These are phyloP conservation scores for Octomys mimax DNA, from an alignment of 2,797 vertebrate species.

Conservation along the genomic window DNA sequence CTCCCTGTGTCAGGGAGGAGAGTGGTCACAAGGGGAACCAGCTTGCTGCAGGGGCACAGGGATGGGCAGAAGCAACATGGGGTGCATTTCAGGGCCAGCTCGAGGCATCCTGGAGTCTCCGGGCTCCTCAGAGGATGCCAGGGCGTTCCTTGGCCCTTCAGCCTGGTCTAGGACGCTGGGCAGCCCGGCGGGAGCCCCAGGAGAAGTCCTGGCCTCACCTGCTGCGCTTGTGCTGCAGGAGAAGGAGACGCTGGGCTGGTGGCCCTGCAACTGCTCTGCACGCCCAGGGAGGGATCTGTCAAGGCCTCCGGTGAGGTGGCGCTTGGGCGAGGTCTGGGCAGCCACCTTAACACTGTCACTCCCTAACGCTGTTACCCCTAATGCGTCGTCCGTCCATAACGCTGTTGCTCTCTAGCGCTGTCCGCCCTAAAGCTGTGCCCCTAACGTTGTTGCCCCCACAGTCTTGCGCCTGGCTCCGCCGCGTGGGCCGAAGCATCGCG, in stretches of 20 bases:
- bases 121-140: fast-evolving
- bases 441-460: too few species aligned
- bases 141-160: fast-evolving
- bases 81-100: fast-evolving
- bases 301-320: neutral
- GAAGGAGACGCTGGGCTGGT: neutral
- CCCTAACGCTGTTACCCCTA: too few species aligned
- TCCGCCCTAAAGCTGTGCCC: too few species aligned
- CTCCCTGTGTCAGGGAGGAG: fast-evolving
- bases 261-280: conserved; percentile 12
- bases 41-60: fast-evolving
- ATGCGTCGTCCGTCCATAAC: too few species aligned
- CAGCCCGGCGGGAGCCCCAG: neutral
- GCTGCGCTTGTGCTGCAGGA: neutral
- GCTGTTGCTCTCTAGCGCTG: too few species aligned
- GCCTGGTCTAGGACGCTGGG: neutral
- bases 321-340: neutral
- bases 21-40: fast-evolving
- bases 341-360: too few species aligned
- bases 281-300: neutral
- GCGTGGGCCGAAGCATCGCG: too few species aligned
- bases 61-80: fast-evolving
- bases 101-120: fast-evolving
- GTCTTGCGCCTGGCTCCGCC: too few species aligned
- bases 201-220: neutral